A percentile compares a stretch with the other conserved stretches of the same genome.
Conservation (phyloP, 2,888 invertebrate species). For the Heliconius ethilla region DNA sequence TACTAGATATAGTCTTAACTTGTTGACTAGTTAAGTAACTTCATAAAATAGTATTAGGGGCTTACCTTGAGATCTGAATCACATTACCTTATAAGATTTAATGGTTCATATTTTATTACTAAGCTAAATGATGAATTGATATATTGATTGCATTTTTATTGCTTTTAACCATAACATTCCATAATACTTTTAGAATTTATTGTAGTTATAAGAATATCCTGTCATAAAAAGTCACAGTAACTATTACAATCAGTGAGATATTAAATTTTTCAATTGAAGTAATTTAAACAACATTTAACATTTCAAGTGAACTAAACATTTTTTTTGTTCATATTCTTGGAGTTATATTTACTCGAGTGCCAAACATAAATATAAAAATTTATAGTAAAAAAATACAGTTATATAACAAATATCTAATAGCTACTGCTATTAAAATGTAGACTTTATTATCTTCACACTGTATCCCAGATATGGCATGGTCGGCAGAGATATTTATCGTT, state of each 20-base stretch:
- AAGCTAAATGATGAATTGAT: not conserved
- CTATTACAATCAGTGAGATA: not conserved
- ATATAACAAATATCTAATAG: not conserved
- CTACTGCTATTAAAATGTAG: not conserved
- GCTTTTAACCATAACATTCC: not conserved
- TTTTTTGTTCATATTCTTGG: not conserved
- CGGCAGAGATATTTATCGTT: not conserved
- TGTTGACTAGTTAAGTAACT: not conserved
- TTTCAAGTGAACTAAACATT: not conserved
- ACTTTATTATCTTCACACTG: not conserved
- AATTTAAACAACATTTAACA: not conserved
- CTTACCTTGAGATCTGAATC: not conserved
- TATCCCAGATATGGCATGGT: not conserved
- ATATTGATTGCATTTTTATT: conserved; percentile 5
- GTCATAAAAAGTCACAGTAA: not conserved
- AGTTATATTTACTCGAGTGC: not conserved
- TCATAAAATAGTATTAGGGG: too few species aligned
- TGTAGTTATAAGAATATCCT: not conserved
- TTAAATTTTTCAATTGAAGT: too few species aligned
- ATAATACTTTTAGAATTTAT: not conserved
- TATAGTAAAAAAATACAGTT: not conserved
- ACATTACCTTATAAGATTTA: not conserved
- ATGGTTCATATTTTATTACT: not conserved
- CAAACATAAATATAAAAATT: not conserved
- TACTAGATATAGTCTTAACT: not conserved